Conservation (phyloP, 2,113 vertebrate genomes). For the Neotoma lepida region DNA sequence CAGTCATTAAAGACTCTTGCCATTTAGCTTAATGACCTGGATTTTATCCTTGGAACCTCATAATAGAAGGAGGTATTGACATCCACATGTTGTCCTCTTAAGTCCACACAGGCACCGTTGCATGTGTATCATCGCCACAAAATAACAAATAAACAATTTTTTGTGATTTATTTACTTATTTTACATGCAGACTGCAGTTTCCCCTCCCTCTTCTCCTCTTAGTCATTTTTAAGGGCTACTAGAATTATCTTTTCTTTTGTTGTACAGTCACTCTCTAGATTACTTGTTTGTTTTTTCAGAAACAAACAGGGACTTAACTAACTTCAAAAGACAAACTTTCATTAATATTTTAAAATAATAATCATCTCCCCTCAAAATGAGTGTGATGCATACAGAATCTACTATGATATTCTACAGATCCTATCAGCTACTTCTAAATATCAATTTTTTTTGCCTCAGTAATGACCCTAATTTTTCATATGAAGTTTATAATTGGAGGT, state of each 20-base stretch:
- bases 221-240: background rate
- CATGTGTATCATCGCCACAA: background rate
- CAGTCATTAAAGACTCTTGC: background rate
- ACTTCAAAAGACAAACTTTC: background rate
- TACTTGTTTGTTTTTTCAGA: slow-evolving; percentile 38
- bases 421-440: background rate
- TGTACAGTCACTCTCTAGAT: background rate
- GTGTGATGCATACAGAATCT: background rate
- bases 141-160: background rate
- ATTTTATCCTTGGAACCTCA: background rate
- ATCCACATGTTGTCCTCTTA: background rate
- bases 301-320: slow-evolving; percentile 38
- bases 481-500: slow-evolving; percentile 60
- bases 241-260: slow-evolving; percentile 20
- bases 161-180: background rate
- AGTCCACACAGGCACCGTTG: background rate
- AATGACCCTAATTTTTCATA: slow-evolving; percentile 72
- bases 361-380: slow-evolving; percentile 30
- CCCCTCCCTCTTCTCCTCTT: background rate
- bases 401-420: background rate
- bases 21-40: background rate
- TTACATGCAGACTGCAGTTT: background rate
- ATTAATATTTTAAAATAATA: slow-evolving; percentile 55
- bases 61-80: background rate
- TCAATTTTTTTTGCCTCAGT: slow-evolving; percentile 49